Evolutionary conservation across 2,113 vertebrate species (phyloP), one percentile per base, ranked within the genome.

Genomic region (Anseranas semipalmata): DNA sequence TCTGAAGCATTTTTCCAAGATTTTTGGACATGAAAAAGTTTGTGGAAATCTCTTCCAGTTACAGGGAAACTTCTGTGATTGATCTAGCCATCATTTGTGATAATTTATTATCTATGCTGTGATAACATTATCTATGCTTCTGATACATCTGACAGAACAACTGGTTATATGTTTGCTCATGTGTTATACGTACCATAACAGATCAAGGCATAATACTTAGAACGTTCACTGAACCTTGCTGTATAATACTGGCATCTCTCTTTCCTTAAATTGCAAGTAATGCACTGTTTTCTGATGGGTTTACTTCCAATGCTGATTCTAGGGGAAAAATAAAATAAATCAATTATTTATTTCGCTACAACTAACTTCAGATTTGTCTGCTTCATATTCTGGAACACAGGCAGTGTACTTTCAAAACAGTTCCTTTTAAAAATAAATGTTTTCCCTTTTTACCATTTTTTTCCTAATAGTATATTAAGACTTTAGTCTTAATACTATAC

Each of bases 241-340:
- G 96, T 97, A 76, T 98, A 98, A 97, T 98, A 98, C 67, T 98
- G 98, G 94, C 98, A 98, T 95, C 98, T 98, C 95, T 98, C 97
- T 97, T 97, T 98, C 86, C 98, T 98, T 96, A 98, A 96, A 97
- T 98, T 97, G 94, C 98, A 98, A 95, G 98, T 98, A 94, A 98
- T 97, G 85, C 98, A 98, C 91, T 98, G 97, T 85, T 98, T 98
- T 72, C 93, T 96, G 55, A 96, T 73, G 95, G 97, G 95, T 85
- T 89, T 87, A 89, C 86, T 97, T 97, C 98, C 96, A 96, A 97
- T 97, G 84, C 90, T 97, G 97, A 98, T 98, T 98, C 98, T 98
- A 97, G 97, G 85, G 96, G 55, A 74, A 96, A 97, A 97, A 97
- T 84, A 91, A 97, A 97, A 95, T 24, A 91, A 95, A 88, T 22